Evolutionary conservation across 2,113 vertebrate genomes (phyloP).

Genomic region (Sinocyclocheilus anshuiensis): DNA sequence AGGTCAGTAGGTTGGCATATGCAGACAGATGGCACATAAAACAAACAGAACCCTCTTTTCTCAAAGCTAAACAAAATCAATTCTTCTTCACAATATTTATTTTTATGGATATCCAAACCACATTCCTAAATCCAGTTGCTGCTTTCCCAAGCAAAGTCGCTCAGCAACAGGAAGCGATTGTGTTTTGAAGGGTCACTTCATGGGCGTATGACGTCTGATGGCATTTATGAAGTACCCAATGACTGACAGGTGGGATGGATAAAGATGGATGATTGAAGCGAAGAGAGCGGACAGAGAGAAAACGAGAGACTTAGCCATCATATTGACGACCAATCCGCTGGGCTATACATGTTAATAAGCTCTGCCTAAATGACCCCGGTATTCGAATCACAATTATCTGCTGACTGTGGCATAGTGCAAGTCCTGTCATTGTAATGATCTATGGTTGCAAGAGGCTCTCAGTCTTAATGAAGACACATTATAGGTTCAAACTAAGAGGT

Average conservation of each 20-base stretch:
- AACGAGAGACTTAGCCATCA: background rate
- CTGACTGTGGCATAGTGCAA: slow-evolving; percentile 63
- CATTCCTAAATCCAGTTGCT: slow-evolving; percentile 16
- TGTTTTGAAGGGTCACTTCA: background rate
- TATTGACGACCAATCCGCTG: slow-evolving; percentile 25
- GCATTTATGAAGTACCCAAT: slow-evolving; percentile 17
- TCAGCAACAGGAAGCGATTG: slow-evolving; percentile 30
- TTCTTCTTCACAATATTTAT: slow-evolving; percentile 24
- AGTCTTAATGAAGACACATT: slow-evolving; percentile 67
- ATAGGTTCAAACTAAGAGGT: slow-evolving; percentile 45
- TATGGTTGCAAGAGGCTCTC: slow-evolving; percentile 58
- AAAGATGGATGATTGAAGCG: background rate
- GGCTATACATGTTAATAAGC: slow-evolving; percentile 70
- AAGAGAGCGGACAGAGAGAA: background rate
- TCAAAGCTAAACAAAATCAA: slow-evolving; percentile 23
- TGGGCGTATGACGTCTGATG: background rate
- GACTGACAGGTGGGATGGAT: background rate
- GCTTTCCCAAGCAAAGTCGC: slow-evolving; percentile 42
- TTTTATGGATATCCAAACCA: slow-evolving; percentile 40
- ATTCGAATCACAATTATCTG: slow-evolving; percentile 72
- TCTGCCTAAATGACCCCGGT: slow-evolving; percentile 67
- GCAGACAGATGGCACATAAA: slow-evolving; percentile 67
- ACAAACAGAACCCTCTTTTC: slow-evolving; percentile 43
- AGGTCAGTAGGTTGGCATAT: slow-evolving; percentile 64
- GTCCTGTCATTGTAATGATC: slow-evolving; percentile 71